These are phyloP conservation scores for Napeogenes inachia DNA, from an alignment of 2,888 invertebrate genomes.

Conservation along the genomic window DNA sequence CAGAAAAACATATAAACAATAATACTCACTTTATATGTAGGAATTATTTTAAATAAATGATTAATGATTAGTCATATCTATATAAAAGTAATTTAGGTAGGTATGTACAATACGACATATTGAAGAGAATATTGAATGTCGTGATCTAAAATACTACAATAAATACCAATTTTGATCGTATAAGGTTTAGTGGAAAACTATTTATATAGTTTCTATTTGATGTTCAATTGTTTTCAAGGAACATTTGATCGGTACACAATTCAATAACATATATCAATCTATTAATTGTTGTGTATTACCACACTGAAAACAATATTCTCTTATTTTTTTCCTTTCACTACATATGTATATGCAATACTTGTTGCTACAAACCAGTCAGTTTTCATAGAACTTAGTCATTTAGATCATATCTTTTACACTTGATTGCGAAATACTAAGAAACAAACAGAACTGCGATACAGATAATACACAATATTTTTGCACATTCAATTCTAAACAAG, in stretches of 20 bases:
- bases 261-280: no score
- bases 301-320: background rate
- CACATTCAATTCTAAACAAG: background rate
- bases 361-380: background rate
- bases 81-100: constrained; percentile 35
- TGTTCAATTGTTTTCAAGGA: background rate
- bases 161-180: background rate
- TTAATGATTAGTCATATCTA: constrained; percentile 46
- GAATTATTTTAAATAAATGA: constrained; percentile 38
- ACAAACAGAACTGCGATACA: constrained; percentile 2
- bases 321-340: background rate
- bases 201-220: background rate
- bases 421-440: background rate
- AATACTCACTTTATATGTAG: constrained; percentile 36
- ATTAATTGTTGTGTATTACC: no score
- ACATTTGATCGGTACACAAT: background rate
- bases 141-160: background rate
- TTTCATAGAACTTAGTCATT: background rate
- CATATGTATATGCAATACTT: background rate
- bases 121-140: constrained; percentile 25
- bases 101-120: constrained; percentile 46
- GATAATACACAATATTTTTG: background rate
- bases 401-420: background rate
- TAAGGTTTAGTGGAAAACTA: background rate
- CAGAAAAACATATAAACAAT: constrained; percentile 37